Evolutionary conservation across 2,888 invertebrate species (phyloP), one percentile per base, ranked within the genome.

Genomic region (Phorcus lineatus): DNA sequence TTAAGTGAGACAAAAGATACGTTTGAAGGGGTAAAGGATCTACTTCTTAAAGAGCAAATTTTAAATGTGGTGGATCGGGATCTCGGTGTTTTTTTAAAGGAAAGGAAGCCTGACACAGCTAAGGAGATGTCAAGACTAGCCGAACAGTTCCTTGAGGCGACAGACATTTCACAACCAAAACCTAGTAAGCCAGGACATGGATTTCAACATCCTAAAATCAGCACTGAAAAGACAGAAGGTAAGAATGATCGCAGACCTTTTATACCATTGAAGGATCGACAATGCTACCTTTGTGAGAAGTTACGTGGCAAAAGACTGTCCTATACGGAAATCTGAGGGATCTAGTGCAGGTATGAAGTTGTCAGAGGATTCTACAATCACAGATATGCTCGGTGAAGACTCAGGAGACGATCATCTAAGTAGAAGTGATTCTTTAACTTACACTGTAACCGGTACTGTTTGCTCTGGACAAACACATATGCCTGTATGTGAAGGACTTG

Each of bases 1-100:
- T 17, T 83, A 53, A 47, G 79, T 2, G 77, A 77, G 16, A 55
- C 70, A 1, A 52, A 22, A 2, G 70, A 53, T 16, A 81, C 74
- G 0, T 81, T 57, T 62, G 75, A 74, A 28, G 79, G 53, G 11
- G 6, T 83, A 13, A 47, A 67, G 16, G 80, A 83, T 74, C 28
- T 83, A 7, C 13, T 83, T 22, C n/a, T 83, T n/a, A 19, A 79
- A 28, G 81, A 82, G 7, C 81, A 81, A 28, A 57, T 82, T 53
- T 2, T 53, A 79, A 17, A 74, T 52, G 24, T 77, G 79, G 47
- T 24, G 17, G 16, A 54, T 19, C 57, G 75, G 77, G 22, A 16
- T 79, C 11, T 55, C 55, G n/a, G 11, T 6, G 40, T 83, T 19
- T 84, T 84, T 62, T 54, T 84, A 2, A 81, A 78, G 55, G 82